A percentile compares a stretch with the other conserved stretches of the same genome.
These are phyloP conservation scores for Oopsacas minuta DNA, from an alignment of 37 sponge, comb jelly and placozoan genomes.

Conservation along the genomic window DNA sequence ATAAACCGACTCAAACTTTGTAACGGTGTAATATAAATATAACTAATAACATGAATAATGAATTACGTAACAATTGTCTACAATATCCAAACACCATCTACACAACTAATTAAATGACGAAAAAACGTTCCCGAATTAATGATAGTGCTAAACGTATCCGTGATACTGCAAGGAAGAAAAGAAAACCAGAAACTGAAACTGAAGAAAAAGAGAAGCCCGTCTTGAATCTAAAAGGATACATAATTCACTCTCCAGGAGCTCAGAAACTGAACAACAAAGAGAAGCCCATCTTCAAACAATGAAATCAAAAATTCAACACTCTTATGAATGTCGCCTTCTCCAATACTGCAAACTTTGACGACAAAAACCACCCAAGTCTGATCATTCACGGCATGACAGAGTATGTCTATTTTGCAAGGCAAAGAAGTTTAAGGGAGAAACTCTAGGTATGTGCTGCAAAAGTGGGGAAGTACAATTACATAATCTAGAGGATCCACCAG, in stretches of 20 bases:
- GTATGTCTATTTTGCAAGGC: slow-evolving; percentile 15
- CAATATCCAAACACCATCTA: too few relatives aligned
- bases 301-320: background rate
- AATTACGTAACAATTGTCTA: too few relatives aligned
- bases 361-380: background rate
- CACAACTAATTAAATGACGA: too few relatives aligned
- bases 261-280: background rate
- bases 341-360: background rate
- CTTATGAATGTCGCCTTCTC: background rate
- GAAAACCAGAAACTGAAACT: background rate
- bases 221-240: background rate
- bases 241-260: background rate
- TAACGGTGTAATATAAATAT: too few relatives aligned
- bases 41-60: too few relatives aligned
- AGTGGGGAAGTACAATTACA: slow-evolving; percentile 21
- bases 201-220: background rate
- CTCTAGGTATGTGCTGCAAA: slow-evolving; percentile 20
- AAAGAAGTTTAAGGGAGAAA: slow-evolving; percentile 10
- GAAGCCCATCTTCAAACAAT: background rate
- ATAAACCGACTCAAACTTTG: too few relatives aligned
- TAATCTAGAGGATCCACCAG: background rate
- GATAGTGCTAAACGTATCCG: background rate
- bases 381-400: background rate
- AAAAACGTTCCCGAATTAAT: background rate
- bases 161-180: background rate